phyloP scores from a whole-genome alignment of 1,140 invertebrate genomes.

The Coenobita brevimanus region DNA sequence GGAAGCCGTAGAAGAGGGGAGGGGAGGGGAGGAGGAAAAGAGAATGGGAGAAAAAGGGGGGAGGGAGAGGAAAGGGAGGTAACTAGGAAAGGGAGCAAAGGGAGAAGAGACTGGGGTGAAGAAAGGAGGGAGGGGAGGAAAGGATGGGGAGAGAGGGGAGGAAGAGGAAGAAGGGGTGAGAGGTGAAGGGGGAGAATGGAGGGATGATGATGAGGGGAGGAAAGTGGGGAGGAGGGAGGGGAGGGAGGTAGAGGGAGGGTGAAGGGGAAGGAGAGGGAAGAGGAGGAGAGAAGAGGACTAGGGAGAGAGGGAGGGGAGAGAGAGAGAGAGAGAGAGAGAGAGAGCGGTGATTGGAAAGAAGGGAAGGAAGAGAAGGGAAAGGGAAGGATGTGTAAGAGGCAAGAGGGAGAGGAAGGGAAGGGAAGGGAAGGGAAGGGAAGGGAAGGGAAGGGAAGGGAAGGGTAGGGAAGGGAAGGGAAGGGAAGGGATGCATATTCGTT shows the following conservation, averaged over 20 bases:
- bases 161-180: background rate
- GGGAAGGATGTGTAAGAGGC: too few relatives aligned
- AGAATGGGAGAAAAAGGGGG: background rate
- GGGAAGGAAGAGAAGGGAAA: too few relatives aligned
- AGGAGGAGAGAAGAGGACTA: too few relatives aligned
- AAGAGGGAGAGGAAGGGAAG: too few relatives aligned
- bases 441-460: too few relatives aligned
- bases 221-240: background rate
- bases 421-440: too few relatives aligned
- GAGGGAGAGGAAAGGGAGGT: background rate
- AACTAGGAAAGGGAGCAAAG: background rate
- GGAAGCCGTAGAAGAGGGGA: background rate
- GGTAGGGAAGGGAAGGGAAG: too few relatives aligned
- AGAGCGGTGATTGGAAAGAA: too few relatives aligned
- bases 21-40: background rate
- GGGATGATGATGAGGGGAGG: background rate
- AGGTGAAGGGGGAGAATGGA: background rate
- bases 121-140: background rate
- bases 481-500: too few relatives aligned
- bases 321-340: too few relatives aligned
- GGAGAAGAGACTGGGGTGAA: background rate
- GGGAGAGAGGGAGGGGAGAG: too few relatives aligned
- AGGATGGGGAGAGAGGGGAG: background rate
- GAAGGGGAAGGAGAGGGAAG: too few relatives aligned
- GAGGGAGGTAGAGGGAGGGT: background rate